These are phyloP conservation scores for Drosophila subobscura DNA, from an alignment of 1,140 invertebrate genomes.

Conservation along the genomic window DNA sequence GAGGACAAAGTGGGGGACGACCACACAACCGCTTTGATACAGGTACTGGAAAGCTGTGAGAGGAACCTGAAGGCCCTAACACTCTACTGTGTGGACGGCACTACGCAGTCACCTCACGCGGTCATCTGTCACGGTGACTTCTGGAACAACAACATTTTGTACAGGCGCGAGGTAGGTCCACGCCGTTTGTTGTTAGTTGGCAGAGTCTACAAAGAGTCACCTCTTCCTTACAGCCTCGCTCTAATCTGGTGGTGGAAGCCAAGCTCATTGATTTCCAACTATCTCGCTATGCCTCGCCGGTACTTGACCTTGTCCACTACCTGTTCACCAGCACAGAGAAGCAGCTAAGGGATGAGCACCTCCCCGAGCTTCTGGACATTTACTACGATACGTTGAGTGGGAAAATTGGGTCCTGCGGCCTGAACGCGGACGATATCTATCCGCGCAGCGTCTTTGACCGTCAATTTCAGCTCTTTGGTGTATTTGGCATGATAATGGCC, in stretches of 20 bases:
- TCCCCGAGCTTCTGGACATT: slow-evolving; percentile 80
- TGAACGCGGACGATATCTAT: slow-evolving; percentile 83
- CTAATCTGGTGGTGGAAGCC: slow-evolving; percentile 49
- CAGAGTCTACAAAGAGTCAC: neutral
- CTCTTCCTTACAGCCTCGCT: neutral
- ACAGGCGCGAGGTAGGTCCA: slow-evolving; percentile 50
- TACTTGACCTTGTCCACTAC: slow-evolving; percentile 84
- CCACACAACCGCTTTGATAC: neutral
- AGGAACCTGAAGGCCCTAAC: slow-evolving; percentile 47
- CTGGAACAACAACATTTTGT: slow-evolving; percentile 70
- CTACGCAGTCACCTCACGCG: slow-evolving; percentile 38
- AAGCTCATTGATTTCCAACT: slow-evolving; percentile 85
- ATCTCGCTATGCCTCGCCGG: slow-evolving; percentile 83
- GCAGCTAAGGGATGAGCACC: slow-evolving; percentile 81
- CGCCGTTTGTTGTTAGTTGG: too few relatives aligned
- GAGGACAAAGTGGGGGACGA: neutral
- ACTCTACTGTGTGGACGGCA: slow-evolving; percentile 50
- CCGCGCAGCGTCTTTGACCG: slow-evolving; percentile 57
- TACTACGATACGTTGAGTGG: slow-evolving; percentile 83
- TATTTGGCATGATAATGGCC: slow-evolving; percentile 58
- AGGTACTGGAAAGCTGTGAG: slow-evolving; percentile 43
- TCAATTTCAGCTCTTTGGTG: slow-evolving; percentile 51
- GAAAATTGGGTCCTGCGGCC: slow-evolving; percentile 76
- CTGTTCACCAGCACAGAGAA: slow-evolving; percentile 84
- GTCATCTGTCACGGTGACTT: slow-evolving; percentile 72